These are phyloP conservation scores for Caranx ignobilis DNA, from an alignment of 2,113 vertebrate species.

Conservation along the genomic window DNA sequence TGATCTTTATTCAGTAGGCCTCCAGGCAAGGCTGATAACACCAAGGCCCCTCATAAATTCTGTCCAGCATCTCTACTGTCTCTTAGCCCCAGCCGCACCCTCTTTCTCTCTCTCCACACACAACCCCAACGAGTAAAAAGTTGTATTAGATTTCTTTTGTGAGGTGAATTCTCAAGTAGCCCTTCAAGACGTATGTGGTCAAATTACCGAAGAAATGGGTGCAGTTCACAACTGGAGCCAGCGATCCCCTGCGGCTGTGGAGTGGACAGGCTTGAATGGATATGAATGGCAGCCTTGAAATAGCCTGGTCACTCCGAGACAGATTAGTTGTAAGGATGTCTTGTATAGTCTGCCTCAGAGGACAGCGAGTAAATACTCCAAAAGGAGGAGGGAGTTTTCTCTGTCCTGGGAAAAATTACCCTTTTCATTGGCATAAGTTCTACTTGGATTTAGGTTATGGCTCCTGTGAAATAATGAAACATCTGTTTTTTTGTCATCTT, in stretches of 20 bases:
- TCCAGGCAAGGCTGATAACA: constrained; percentile 67
- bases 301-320: not conserved
- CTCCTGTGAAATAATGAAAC: not conserved
- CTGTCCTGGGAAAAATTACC: not conserved
- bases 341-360: not conserved
- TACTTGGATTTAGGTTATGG: not conserved
- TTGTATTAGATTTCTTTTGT: not conserved
- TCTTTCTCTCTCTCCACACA: constrained; percentile 5
- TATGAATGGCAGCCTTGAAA: not conserved
- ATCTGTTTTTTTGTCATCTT: not conserved
- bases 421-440: not conserved
- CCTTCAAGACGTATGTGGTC: constrained; percentile 10
- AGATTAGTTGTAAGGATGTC: constrained; percentile 12
- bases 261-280: constrained; percentile 19
- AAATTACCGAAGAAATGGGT: constrained; percentile 19
- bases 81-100: not conserved
- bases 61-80: not conserved
- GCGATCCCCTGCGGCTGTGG: not conserved
- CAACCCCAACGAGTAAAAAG: constrained; percentile 34
- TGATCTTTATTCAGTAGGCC: constrained; percentile 76
- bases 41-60: constrained; percentile 73
- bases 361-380: not conserved
- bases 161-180: constrained; percentile 14
- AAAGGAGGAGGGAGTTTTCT: not conserved
- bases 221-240: constrained; percentile 10